Evolutionary conservation across 2,113 vertebrate genomes (phyloP), one percentile per base, ranked within the genome.

Genomic region (Gopherus flavomarginatus): DNA sequence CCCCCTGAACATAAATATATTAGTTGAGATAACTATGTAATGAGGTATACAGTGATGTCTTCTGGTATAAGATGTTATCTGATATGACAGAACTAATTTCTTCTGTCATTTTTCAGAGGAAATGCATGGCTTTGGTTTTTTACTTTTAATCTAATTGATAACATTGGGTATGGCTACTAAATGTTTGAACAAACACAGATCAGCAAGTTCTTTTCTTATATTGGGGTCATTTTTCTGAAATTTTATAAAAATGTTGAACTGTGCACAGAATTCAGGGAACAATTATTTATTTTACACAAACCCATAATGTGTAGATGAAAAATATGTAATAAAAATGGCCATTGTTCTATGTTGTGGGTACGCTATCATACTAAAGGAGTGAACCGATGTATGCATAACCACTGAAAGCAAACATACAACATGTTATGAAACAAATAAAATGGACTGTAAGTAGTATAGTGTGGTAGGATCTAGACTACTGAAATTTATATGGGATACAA

Each of bases 1-100:
- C 14, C 26, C 14, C 49, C 47, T 17, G 11, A 53, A 17, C 89
- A 80, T 77, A 87, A 42, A 2, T 54, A 22, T 54, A 54, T 54
- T 54, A 54, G 53, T 24, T 62, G 75, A 77, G 79, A 80, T 49
- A 29, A 6, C 5, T 38, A 5, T 21, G 85, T 78, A 75, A 77
- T 5, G 62, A 88, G 92, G 94, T 90, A 11, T 38, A 86, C 47
- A 88, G 96, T 1, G 86, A 59, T 88, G 94, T 97, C 91, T 94
- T 85, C 93, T 92, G 47, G 3, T 27, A 75, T 44, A 72, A 94
- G 75, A 42, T 0, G 0, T 38, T 56, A 4, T 2, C 35, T 59
- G 5, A 0, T 16, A n/a, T 11, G 52, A 13, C 16, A 83, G 56
- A 86, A 53, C 21, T 12, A 3, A 8, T 9, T 31, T 10, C 57